Percentiles rank a stretch among this genome's conserved stretches.
Conservation (phyloP, 2,888 invertebrate species). For the Dicycla oo region DNA sequence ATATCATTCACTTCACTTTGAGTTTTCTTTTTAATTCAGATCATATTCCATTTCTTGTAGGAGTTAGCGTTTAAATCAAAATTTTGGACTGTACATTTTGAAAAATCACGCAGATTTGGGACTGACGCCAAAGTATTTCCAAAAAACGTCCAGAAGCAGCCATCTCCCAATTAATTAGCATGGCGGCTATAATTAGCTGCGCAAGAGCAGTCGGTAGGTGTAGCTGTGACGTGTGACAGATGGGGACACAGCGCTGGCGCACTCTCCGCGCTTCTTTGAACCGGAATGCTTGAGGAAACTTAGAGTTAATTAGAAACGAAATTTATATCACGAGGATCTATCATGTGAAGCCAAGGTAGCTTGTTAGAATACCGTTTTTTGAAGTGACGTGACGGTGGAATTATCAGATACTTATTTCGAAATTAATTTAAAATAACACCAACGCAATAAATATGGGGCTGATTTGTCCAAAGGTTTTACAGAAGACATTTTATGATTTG, state of each 20-base stretch:
- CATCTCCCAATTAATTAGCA: conserved; percentile 84
- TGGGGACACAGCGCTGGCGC: conserved; percentile 86
- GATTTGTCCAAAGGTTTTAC: conserved; percentile 6
- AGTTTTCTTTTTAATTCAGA: conserved; percentile 1
- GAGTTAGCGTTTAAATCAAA: not conserved
- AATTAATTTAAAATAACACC: conserved; percentile 44
- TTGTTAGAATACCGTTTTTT: conserved; percentile 61
- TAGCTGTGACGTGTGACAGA: conserved; percentile 85
- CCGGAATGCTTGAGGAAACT: conserved; percentile 75
- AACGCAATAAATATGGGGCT: conserved; percentile 19
- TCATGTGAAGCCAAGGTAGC: conserved; percentile 57
- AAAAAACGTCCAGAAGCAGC: conserved; percentile 60
- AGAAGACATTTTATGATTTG: conserved; percentile 2
- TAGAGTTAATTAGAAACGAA: conserved; percentile 83
- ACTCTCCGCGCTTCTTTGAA: conserved; percentile 79
- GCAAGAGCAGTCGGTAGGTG: conserved; percentile 78
- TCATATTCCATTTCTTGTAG: not conserved
- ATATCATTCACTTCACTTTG: conserved; percentile 20
- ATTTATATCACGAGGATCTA: conserved; percentile 79
- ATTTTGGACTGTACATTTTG: not conserved
- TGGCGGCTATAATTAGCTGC: conserved; percentile 81
- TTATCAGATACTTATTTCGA: conserved; percentile 39
- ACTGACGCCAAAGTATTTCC: conserved; percentile 55
- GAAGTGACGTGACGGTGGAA: conserved; percentile 41
- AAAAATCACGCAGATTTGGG: conserved; percentile 28